Conservation (phyloP, 2,113 vertebrate genomes). For the Herpailurus yagouaroundi region DNA sequence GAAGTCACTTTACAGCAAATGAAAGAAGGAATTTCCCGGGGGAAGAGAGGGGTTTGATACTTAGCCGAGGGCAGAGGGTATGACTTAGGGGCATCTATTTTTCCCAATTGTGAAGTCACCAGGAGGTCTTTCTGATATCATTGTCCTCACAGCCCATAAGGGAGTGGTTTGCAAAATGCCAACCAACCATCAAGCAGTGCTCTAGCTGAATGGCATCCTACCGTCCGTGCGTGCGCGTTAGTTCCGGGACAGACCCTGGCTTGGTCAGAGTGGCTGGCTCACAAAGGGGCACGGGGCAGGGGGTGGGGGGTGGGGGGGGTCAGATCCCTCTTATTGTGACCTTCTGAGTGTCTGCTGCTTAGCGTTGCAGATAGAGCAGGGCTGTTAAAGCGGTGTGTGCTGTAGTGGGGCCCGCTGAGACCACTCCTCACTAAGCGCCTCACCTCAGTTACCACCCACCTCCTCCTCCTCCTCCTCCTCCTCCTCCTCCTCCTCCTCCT, state of each 20-base stretch:
- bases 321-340: neutral
- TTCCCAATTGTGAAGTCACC: neutral
- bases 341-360: neutral
- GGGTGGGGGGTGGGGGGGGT: no score
- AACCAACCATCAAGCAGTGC: neutral
- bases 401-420: neutral
- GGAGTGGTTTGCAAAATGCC: neutral
- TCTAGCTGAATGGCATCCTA: neutral
- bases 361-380: neutral
- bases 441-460: neutral
- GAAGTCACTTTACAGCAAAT: conserved; percentile 74
- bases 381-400: neutral
- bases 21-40: conserved; percentile 67
- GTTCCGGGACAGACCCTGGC: neutral
- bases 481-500: neutral
- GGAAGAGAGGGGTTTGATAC: conserved; percentile 2
- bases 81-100: conserved; percentile 18
- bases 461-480: neutral
- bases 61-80: conserved; percentile 50
- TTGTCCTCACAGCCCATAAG: neutral
- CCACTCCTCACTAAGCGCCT: neutral
- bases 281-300: neutral
- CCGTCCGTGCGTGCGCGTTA: neutral
- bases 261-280: neutral
- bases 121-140: neutral